phyloP scores from a whole-genome alignment of 2,888 invertebrate species.

The Hypercompe scribonia region DNA sequence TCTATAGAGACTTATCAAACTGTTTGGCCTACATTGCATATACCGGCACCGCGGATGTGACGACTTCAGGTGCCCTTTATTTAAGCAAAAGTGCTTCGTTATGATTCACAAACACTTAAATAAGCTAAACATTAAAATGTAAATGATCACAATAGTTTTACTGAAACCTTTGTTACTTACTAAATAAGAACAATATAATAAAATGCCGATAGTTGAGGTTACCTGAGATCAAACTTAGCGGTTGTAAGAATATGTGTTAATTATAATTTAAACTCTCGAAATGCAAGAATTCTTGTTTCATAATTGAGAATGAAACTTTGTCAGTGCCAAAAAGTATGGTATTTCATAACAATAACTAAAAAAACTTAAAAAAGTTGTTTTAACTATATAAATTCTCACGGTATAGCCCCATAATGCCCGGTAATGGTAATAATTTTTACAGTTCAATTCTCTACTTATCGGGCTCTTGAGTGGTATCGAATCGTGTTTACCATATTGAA shows the following conservation, averaged over 20 bases:
- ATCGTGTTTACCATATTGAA: no score
- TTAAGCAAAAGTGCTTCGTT: not conserved
- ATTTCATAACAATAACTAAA: not conserved
- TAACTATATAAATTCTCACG: not conserved
- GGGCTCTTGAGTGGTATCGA: no score
- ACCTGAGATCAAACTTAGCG: not conserved
- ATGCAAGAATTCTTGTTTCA: not conserved
- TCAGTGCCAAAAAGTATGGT: not conserved
- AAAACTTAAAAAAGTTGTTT: not conserved
- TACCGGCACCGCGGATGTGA: not conserved
- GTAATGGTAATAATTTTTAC: no score
- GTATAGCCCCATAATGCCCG: no score
- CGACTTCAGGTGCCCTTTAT: not conserved
- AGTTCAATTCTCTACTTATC: no score
- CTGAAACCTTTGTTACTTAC: no score
- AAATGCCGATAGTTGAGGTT: not conserved
- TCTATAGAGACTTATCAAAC: not conserved
- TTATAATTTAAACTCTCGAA: not conserved
- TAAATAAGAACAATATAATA: rapidly evolving
- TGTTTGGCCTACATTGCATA: not conserved
- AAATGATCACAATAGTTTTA: no score
- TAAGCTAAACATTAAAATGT: not conserved
- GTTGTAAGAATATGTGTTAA: not conserved
- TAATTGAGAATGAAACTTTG: not conserved
- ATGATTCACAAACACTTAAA: not conserved